These are phyloP conservation scores for Chymomyza costata DNA, from an alignment of 1,140 invertebrate species.

Conservation along the genomic window DNA sequence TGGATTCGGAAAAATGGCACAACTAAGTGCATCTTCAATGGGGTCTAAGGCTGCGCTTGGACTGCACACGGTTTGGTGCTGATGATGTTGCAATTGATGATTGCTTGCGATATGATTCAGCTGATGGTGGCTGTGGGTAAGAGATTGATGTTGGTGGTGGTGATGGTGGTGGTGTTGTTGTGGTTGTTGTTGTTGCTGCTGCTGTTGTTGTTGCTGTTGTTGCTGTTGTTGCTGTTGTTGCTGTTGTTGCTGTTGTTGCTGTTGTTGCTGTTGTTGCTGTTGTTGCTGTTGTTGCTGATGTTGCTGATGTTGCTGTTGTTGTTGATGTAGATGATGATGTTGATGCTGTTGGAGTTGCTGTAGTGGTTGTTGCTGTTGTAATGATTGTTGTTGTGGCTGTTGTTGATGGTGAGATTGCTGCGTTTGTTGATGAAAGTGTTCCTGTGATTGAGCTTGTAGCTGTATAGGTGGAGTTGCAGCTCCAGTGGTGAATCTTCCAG, in stretches of 20 bases:
- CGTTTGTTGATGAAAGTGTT: slow-evolving; percentile 4
- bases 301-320: slow-evolving; percentile 7
- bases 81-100: slow-evolving; percentile 46
- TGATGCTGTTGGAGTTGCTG: slow-evolving; percentile 11
- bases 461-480: slow-evolving; percentile 13
- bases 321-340: neutral
- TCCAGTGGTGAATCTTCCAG: slow-evolving; percentile 21
- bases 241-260: slow-evolving; percentile 7
- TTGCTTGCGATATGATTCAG: slow-evolving; percentile 33
- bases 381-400: slow-evolving; percentile 4
- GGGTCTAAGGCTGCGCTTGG: slow-evolving; percentile 36
- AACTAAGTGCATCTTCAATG: slow-evolving; percentile 42
- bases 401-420: slow-evolving; percentile 11
- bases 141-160: slow-evolving; percentile 40
- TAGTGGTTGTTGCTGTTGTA: slow-evolving; percentile 20
- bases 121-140: slow-evolving; percentile 46
- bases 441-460: slow-evolving; percentile 9
- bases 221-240: slow-evolving; percentile 18
- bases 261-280: slow-evolving; percentile 17
- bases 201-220: slow-evolving; percentile 12
- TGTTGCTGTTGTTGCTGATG: slow-evolving; percentile 14
- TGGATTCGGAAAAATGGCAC: slow-evolving; percentile 39
- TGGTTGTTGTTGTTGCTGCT: slow-evolving; percentile 26
- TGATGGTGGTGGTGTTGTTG: slow-evolving; percentile 31
- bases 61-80: slow-evolving; percentile 29